Conservation (phyloP, 64 coral and sea anemone species). For the Porites lutea region DNA sequence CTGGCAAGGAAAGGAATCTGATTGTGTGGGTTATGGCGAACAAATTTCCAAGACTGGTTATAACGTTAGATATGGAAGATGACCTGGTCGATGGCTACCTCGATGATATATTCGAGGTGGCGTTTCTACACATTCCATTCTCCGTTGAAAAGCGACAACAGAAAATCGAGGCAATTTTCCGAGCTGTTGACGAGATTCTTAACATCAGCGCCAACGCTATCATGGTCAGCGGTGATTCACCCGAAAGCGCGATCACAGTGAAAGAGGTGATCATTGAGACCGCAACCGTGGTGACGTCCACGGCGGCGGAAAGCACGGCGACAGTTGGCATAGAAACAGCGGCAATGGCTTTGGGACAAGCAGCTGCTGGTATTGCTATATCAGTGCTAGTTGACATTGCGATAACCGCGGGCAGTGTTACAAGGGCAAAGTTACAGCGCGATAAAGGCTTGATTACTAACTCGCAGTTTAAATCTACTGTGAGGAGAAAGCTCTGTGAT, state of each 20-base stretch:
- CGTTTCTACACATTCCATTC: slow-evolving; percentile 67
- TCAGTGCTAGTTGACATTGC: slow-evolving; percentile 93
- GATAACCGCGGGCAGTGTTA: slow-evolving; percentile 92
- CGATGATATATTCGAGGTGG: slow-evolving; percentile 47
- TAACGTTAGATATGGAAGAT: slow-evolving; percentile 65
- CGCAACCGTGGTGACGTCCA: slow-evolving; percentile 91
- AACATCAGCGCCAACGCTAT: slow-evolving; percentile 70
- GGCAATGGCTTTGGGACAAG: slow-evolving; percentile 94
- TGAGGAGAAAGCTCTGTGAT: slow-evolving; percentile 85
- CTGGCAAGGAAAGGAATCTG: neutral
- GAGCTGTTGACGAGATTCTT: slow-evolving; percentile 84
- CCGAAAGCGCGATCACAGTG: slow-evolving; percentile 64
- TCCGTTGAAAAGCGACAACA: slow-evolving; percentile 51
- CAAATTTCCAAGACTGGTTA: slow-evolving; percentile 21
- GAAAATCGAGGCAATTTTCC: slow-evolving; percentile 79
- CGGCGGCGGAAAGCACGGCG: slow-evolving; percentile 96
- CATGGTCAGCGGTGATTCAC: slow-evolving; percentile 52
- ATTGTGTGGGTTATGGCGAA: slow-evolving; percentile 71
- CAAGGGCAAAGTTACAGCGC: slow-evolving; percentile 83
- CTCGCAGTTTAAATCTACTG: slow-evolving; percentile 81
- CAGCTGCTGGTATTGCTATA: slow-evolving; percentile 92
- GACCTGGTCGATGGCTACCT: slow-evolving; percentile 52
- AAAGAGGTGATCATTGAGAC: slow-evolving; percentile 96
- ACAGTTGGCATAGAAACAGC: slow-evolving; percentile 99
- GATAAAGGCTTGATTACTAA: slow-evolving; percentile 89